A percentile compares a stretch with the other conserved stretches of the same genome.
phyloP scores from a whole-genome alignment of 92 coral and sea anemone genomes.

The Heliopora coerulea region DNA sequence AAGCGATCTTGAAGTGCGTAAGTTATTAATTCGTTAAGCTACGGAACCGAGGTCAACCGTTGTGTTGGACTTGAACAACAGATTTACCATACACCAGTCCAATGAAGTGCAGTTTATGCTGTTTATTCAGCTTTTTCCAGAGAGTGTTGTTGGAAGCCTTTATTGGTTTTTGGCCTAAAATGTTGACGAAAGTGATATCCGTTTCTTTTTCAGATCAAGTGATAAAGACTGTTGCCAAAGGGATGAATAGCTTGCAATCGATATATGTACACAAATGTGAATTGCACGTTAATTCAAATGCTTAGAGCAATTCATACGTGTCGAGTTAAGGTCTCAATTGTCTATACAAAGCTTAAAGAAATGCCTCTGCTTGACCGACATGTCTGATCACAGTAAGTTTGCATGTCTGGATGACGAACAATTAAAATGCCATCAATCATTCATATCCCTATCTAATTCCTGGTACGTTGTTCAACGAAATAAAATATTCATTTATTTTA shows the following conservation, averaged over 20 bases:
- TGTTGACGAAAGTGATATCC: slow-evolving; percentile 10
- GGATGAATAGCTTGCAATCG: neutral
- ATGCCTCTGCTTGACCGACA: neutral
- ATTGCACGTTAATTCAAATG: slow-evolving; percentile 17
- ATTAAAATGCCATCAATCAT: slow-evolving; percentile 48
- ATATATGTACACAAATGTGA: slow-evolving; percentile 5
- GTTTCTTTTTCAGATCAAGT: neutral
- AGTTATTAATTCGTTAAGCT: no score
- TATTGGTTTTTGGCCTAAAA: neutral
- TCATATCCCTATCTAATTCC: slow-evolving; percentile 18
- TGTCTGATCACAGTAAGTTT: slow-evolving; percentile 3
- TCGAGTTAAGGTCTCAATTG: neutral
- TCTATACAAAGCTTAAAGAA: slow-evolving; percentile 4
- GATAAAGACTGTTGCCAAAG: slow-evolving; percentile 6
- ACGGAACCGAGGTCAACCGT: no score
- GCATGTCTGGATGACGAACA: slow-evolving; percentile 34
- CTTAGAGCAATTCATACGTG: slow-evolving; percentile 8
- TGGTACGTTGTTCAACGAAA: neutral
- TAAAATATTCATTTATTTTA: neutral
- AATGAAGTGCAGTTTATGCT: no score
- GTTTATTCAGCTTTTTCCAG: no score
- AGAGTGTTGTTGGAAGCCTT: no score
- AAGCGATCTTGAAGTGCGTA: no score
- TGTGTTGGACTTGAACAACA: no score
- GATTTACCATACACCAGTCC: no score